phyloP scores from a whole-genome alignment of 2,888 invertebrate species.

The Tetanocera ferruginea region DNA sequence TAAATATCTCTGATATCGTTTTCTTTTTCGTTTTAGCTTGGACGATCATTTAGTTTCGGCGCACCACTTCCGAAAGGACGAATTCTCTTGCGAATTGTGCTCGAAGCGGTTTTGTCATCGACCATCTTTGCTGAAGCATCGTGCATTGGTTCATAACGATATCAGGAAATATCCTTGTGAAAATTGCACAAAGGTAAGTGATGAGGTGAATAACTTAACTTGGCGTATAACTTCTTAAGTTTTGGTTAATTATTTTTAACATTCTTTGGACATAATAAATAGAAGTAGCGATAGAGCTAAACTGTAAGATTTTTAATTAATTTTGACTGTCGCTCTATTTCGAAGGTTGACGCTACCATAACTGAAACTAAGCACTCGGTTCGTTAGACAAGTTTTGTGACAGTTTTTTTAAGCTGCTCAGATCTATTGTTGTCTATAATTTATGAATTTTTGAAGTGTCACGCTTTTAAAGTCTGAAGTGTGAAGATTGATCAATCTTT shows the following conservation, averaged over 20 bases:
- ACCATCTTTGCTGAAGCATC: conserved; percentile 85
- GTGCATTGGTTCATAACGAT: conserved; percentile 84
- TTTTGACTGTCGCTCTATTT: not conserved
- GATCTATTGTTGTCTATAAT: not conserved
- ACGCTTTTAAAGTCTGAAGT: conserved; percentile 52
- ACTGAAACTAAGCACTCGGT: not conserved
- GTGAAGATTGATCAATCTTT: conserved; percentile 54
- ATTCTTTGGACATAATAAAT: not conserved
- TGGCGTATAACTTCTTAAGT: not conserved
- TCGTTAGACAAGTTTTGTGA: conserved; percentile 35
- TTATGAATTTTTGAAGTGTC: conserved; percentile 50
- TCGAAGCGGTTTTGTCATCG: conserved; percentile 86
- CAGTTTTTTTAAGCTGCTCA: conserved; percentile 36
- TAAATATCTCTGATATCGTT: conserved; percentile 30
- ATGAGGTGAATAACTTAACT: conserved; percentile 32
- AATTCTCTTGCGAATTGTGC: conserved; percentile 88
- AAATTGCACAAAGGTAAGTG: conserved; percentile 86
- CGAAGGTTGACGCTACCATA: not conserved
- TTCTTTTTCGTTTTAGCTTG: conserved; percentile 73
- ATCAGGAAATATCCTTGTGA: conserved; percentile 92
- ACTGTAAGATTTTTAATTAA: not conserved
- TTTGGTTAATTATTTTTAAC: not conserved
- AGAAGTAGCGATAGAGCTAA: not conserved
- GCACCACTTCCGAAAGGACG: conserved; percentile 84
- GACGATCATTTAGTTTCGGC: conserved; percentile 85